Conservation (phyloP, 2,113 vertebrate species). For the Phocoena phocoena region DNA sequence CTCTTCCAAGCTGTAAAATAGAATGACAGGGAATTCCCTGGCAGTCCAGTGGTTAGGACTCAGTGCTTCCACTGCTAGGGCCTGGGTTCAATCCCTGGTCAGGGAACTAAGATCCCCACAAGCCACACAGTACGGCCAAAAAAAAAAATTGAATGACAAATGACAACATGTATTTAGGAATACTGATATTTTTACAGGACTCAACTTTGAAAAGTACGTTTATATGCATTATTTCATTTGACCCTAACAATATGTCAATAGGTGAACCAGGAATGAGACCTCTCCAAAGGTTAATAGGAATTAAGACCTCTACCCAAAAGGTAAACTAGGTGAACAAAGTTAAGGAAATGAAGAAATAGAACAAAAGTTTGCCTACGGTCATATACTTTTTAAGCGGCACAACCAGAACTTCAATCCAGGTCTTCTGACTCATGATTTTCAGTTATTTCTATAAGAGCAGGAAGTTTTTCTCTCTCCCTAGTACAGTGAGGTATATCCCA, state of each 20-base stretch:
- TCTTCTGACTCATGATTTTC: not conserved
- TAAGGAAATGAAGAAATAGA: not conserved
- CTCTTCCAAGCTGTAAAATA: conserved; percentile 8
- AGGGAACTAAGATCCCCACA: not conserved
- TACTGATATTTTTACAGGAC: not conserved
- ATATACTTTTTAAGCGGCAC: not conserved
- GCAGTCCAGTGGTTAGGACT: not conserved
- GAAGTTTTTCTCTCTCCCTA: not conserved
- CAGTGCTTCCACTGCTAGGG: not conserved
- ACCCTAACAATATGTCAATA: not conserved
- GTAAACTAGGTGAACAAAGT: not conserved
- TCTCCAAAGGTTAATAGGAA: not conserved
- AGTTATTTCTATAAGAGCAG: not conserved
- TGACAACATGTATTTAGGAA: not conserved
- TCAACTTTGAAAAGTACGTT: conserved; percentile 13
- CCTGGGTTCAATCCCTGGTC: not conserved
- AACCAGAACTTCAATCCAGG: not conserved
- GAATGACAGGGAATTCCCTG: not conserved
- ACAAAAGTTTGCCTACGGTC: not conserved
- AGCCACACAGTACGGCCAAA: not conserved
- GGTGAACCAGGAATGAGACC: not conserved
- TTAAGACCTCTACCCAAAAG: not conserved
- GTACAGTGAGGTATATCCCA: not conserved
- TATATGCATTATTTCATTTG: not conserved
- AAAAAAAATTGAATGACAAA: not conserved